Evolutionary conservation across 1,140 invertebrate species (phyloP).

Genomic region (Ganaspis sp.): DNA sequence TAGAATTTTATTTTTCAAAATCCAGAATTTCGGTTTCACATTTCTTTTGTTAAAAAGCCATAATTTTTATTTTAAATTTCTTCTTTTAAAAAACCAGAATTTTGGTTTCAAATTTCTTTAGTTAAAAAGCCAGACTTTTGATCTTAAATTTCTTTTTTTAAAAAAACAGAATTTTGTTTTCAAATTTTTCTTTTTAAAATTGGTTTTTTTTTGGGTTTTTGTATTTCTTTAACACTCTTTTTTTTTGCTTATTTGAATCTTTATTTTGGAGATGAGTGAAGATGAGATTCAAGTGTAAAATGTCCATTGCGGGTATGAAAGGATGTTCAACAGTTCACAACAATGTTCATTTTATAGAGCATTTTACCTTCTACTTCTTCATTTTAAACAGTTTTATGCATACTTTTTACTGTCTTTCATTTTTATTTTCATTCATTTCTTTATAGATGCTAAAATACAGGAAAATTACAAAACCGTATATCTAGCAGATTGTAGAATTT

Average conservation of each 20-base stretch:
- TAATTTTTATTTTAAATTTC: no score
- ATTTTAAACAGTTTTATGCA: background rate
- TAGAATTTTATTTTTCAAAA: no score
- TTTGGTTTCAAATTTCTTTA: no score
- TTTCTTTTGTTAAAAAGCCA: no score
- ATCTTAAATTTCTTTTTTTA: no score
- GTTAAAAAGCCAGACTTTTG: no score
- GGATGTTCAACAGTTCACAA: background rate
- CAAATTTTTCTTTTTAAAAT: no score
- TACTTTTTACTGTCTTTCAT: background rate
- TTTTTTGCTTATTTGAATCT: background rate
- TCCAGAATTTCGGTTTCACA: no score
- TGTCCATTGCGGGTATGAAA: background rate
- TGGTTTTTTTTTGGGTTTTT: no score
- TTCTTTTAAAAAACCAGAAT: no score
- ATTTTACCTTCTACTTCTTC: background rate
- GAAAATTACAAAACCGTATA: background rate
- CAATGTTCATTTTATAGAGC: background rate
- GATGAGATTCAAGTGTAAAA: background rate
- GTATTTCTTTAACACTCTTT: no score
- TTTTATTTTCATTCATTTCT: slow-evolving; percentile 12
- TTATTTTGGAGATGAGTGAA: background rate
- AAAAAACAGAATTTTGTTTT: no score
- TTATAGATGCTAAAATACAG: background rate
- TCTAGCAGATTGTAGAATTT: slow-evolving; percentile 7